A percentile compares a stretch with the other conserved stretches of the same genome.
Evolutionary conservation across 2,113 vertebrate genomes (phyloP).

Genomic region (Phaethornis superciliosus): DNA sequence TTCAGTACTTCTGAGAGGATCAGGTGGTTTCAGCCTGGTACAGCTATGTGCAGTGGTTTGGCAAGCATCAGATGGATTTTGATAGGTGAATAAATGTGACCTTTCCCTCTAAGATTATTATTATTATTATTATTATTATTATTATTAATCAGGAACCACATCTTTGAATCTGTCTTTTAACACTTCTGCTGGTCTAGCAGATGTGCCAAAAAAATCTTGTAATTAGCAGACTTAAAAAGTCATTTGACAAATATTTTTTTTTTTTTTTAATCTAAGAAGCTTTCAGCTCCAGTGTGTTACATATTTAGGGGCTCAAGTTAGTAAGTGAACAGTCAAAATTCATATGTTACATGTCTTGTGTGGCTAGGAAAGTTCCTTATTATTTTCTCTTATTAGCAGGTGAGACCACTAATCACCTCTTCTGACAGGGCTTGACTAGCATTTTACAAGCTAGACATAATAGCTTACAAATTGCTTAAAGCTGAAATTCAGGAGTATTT

Average conservation of each 20-base stretch:
- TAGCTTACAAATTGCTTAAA: background rate
- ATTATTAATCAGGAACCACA: background rate
- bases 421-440: background rate
- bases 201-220: background rate
- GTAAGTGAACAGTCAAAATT: background rate
- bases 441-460: background rate
- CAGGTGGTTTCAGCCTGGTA: slow-evolving; percentile 10
- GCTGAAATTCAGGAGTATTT: background rate
- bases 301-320: background rate
- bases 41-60: background rate
- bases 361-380: background rate
- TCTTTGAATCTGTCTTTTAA: background rate
- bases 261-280: background rate
- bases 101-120: background rate
- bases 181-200: background rate
- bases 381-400: background rate
- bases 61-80: background rate
- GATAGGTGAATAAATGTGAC: background rate
- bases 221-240: slow-evolving; percentile 2
- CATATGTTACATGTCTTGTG: rapidly evolving
- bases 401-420: background rate
- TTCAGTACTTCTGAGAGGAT: slow-evolving; percentile 17
- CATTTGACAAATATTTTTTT: background rate
- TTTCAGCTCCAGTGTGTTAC: background rate
- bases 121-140: background rate